A percentile compares a stretch with the other conserved stretches of the same genome.
Conservation (phyloP, 2,888 invertebrate genomes). For the Melikaiella ostensackeni region DNA sequence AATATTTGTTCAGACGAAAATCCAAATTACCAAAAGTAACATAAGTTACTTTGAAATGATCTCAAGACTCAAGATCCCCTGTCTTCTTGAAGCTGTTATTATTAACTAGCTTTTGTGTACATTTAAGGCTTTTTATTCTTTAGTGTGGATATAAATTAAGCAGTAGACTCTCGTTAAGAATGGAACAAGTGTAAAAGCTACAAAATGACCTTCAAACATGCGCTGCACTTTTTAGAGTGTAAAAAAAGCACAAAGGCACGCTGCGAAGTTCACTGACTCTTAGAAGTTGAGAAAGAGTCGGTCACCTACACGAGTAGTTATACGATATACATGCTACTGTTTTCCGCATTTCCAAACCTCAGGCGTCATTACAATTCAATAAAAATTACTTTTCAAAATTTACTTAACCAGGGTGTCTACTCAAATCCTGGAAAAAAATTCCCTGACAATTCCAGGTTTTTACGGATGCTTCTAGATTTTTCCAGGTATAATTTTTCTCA, state of each 20-base stretch:
- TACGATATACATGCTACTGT: background rate
- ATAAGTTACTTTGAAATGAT: constrained; percentile 10
- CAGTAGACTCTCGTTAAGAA: constrained; percentile 24
- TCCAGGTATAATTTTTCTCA: no score
- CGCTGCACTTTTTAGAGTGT: constrained; percentile 15
- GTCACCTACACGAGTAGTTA: background rate
- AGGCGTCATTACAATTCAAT: background rate
- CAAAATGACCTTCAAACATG: constrained; percentile 19
- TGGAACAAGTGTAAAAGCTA: constrained; percentile 15
- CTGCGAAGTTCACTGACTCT: constrained; percentile 20
- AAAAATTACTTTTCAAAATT: no score
- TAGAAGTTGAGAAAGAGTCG: background rate
- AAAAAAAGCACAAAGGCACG: constrained; percentile 32
- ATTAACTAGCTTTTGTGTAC: constrained; percentile 19
- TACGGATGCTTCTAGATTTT: no score
- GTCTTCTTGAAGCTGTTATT: constrained; percentile 8
- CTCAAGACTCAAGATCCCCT: background rate
- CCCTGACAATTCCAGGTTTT: no score
- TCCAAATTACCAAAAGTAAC: background rate
- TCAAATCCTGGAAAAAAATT: no score
- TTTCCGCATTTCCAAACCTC: background rate
- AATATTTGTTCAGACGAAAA: constrained; percentile 3
- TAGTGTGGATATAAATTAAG: constrained; percentile 32
- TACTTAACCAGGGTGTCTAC: no score
- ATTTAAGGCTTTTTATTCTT: constrained; percentile 10